Evolutionary conservation across 2,888 invertebrate genomes (phyloP).

Genomic region (Frankliniella intonsa): DNA sequence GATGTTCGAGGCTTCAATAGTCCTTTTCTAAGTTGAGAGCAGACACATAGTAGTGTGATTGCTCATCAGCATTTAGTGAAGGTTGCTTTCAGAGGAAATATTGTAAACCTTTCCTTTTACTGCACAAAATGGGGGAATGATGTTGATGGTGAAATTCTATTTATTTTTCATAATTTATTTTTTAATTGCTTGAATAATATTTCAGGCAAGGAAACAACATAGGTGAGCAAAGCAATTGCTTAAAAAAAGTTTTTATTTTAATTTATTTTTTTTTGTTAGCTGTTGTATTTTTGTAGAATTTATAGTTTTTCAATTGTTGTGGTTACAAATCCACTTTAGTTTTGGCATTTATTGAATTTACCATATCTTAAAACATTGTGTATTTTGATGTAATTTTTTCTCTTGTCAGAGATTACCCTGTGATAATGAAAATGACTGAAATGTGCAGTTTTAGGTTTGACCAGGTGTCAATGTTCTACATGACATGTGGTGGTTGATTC

Average conservation of each 20-base stretch:
- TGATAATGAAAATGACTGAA: slow-evolving; percentile 25
- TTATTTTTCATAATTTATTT: slow-evolving; percentile 24
- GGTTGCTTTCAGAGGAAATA: background rate
- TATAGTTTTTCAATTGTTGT: background rate
- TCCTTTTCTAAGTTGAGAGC: background rate
- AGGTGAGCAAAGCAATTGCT: too few species aligned
- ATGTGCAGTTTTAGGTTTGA: slow-evolving; percentile 1
- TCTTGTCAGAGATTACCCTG: slow-evolving; percentile 22
- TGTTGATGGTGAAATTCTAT: background rate
- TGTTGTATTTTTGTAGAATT: background rate
- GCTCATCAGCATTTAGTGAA: background rate
- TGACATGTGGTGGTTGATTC: too few species aligned
- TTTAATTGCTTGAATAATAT: background rate
- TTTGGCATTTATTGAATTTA: background rate
- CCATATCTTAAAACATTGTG: slow-evolving; percentile 2
- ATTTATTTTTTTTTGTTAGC: background rate
- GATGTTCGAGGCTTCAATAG: slow-evolving; percentile 5
- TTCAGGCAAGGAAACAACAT: background rate
- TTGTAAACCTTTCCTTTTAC: background rate
- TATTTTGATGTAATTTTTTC: slow-evolving; percentile 18
- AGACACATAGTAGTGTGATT: background rate
- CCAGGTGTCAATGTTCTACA: slow-evolving; percentile 6
- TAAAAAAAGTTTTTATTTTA: background rate
- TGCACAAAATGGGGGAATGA: background rate
- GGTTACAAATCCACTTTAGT: background rate